Conservation (phyloP, 2,797 vertebrate genomes). For the Macropodus opercularis region DNA sequence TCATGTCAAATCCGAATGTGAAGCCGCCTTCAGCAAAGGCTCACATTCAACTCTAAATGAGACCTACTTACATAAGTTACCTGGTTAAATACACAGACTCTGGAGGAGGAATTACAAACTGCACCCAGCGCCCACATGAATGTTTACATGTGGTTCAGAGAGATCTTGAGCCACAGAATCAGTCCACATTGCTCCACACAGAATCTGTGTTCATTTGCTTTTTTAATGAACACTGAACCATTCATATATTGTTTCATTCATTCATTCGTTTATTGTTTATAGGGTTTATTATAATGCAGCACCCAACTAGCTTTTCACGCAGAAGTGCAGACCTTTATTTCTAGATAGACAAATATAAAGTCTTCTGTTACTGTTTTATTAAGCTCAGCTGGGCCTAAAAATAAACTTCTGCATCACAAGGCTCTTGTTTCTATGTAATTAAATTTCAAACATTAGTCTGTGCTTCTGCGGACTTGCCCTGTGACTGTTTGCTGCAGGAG, state of each 20-base stretch:
- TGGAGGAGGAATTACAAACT: slow-evolving; percentile 63
- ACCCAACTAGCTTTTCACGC: slow-evolving; percentile 25
- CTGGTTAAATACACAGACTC: slow-evolving; percentile 71
- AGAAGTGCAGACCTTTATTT: slow-evolving; percentile 33
- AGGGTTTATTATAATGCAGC: slow-evolving; percentile 44
- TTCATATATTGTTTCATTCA: slow-evolving; percentile 58
- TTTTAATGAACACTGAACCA: slow-evolving; percentile 49
- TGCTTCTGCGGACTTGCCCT: slow-evolving; percentile 18
- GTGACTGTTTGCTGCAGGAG: slow-evolving; percentile 33
- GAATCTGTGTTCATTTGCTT: slow-evolving; percentile 50
- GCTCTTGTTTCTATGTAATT: slow-evolving; percentile 21
- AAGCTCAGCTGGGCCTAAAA: slow-evolving; percentile 13
- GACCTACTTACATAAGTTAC: slow-evolving; percentile 71
- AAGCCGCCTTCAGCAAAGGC: slow-evolving; percentile 51
- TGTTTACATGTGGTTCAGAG: slow-evolving; percentile 78
- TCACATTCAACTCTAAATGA: slow-evolving; percentile 60
- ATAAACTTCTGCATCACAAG: slow-evolving; percentile 12
- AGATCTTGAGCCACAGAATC: slow-evolving; percentile 67
- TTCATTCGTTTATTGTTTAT: no score
- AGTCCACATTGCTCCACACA: slow-evolving; percentile 57
- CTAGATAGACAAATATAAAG: slow-evolving; percentile 24
- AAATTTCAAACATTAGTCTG: slow-evolving; percentile 29
- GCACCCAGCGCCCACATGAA: slow-evolving; percentile 73
- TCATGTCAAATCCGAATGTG: slow-evolving; percentile 47
- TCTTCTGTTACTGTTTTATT: slow-evolving; percentile 34